Percentiles rank a stretch among this genome's conserved stretches.
These are phyloP conservation scores for Pachypsylla venusta DNA, from an alignment of 1,140 invertebrate species.

Conservation along the genomic window DNA sequence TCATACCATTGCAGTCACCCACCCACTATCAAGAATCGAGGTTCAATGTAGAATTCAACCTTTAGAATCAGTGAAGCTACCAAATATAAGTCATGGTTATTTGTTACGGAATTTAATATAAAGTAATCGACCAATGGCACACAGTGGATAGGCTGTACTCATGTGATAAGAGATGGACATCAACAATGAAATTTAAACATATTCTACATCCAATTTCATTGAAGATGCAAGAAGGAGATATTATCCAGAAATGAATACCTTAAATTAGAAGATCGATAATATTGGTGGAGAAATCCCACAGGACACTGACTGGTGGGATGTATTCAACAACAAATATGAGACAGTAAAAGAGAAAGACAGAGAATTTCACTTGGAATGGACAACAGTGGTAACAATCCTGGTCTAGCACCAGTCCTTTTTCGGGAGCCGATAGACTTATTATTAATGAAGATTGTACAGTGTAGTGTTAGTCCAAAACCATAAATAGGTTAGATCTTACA, in stretches of 20 bases:
- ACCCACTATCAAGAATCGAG: not conserved
- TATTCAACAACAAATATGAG: not conserved
- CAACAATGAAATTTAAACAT: not conserved
- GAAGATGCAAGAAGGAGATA: not conserved
- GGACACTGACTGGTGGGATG: not conserved
- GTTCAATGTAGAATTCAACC: not conserved
- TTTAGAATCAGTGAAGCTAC: not conserved
- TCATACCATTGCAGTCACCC: too few species aligned
- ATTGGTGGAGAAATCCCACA: not conserved
- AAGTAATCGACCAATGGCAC: not conserved
- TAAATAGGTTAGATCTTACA: too few species aligned
- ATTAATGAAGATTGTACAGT: not conserved
- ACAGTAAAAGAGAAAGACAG: not conserved
- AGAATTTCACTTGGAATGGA: not conserved
- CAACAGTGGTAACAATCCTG: not conserved
- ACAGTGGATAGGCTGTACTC: not conserved
- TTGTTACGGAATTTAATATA: not conserved
- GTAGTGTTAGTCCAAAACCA: not conserved
- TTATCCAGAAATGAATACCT: not conserved
- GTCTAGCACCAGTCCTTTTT: not conserved
- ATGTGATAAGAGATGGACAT: not conserved
- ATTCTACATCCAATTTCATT: not conserved
- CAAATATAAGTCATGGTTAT: not conserved
- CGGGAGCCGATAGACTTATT: not conserved
- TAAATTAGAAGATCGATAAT: not conserved